These are phyloP conservation scores for Hydrochoerus hydrochaeris DNA, from an alignment of 2,113 vertebrate genomes.

Conservation along the genomic window DNA sequence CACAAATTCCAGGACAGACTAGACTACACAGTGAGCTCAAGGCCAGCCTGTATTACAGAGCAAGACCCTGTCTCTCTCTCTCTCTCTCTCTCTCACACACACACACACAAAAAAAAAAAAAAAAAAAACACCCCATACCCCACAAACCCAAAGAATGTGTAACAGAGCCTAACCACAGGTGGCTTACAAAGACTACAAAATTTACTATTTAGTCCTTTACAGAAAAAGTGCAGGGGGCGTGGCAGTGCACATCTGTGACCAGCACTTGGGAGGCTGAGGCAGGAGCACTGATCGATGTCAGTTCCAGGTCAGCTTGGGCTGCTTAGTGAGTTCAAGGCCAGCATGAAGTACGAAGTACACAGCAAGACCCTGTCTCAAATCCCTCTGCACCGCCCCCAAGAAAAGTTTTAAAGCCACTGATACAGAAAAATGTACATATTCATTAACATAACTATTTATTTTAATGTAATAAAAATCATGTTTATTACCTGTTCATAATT, in stretches of 20 bases:
- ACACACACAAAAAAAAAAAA: neutral
- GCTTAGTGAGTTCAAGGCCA: neutral
- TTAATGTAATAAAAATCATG: constrained; percentile 62
- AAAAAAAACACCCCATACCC: neutral
- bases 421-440: constrained; percentile 22
- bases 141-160: neutral
- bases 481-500: constrained; percentile 98
- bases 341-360: neutral
- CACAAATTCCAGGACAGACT: neutral
- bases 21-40: neutral
- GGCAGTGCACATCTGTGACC: neutral
- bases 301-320: neutral
- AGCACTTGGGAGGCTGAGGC: neutral
- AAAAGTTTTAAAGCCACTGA: neutral
- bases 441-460: constrained; percentile 42
- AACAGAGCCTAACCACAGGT: neutral
- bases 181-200: neutral
- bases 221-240: neutral
- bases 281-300: neutral
- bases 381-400: too few species aligned
- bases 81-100: too few species aligned
- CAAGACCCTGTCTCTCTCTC: neutral
- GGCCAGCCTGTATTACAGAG: neutral
- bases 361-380: neutral
- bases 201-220: neutral